phyloP scores from a whole-genome alignment of 2,888 invertebrate species.

The Apodemia hepburni region DNA sequence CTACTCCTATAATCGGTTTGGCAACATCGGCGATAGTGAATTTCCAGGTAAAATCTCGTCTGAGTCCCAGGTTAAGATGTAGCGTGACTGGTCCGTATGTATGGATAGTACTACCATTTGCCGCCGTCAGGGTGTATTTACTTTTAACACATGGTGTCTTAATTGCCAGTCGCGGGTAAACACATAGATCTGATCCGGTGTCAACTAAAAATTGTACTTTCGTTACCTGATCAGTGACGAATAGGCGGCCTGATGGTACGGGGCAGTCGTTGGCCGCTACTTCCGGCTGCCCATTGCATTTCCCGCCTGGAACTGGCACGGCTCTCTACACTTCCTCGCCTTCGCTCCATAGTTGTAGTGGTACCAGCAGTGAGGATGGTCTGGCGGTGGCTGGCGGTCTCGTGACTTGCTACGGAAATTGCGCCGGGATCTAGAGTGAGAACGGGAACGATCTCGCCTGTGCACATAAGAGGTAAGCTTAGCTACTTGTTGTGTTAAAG shows the following conservation, averaged over 20 bases:
- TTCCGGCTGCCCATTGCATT: constrained; percentile 31
- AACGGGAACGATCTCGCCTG: constrained; percentile 2
- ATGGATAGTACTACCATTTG: constrained; percentile 39
- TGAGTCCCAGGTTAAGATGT: constrained; percentile 27
- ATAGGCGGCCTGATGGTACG: constrained; percentile 33
- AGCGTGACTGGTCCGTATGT: constrained; percentile 29
- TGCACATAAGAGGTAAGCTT: not conserved
- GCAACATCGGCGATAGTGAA: constrained; percentile 43
- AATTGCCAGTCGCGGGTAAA: constrained; percentile 28
- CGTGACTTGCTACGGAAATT: not conserved
- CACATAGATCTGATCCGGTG: constrained; percentile 33
- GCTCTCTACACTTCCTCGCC: constrained; percentile 21
- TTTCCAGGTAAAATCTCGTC: constrained; percentile 36
- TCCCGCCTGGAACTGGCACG: constrained; percentile 28
- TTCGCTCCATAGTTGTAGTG: constrained; percentile 22
- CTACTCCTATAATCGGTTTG: constrained; percentile 44
- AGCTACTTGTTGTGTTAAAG: not conserved
- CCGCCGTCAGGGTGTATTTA: constrained; percentile 38
- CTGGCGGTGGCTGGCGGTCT: not conserved
- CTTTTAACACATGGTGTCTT: constrained; percentile 25
- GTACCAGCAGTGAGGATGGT: constrained; percentile 23
- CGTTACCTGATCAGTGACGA: constrained; percentile 32
- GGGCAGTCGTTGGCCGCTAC: constrained; percentile 35
- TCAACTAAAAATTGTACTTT: constrained; percentile 33
- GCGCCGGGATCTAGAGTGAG: not conserved